Percentiles rank a stretch among this genome's conserved stretches.
phyloP scores from a whole-genome alignment of 2,797 vertebrate species.

The Gymnoscopelus braueri region DNA sequence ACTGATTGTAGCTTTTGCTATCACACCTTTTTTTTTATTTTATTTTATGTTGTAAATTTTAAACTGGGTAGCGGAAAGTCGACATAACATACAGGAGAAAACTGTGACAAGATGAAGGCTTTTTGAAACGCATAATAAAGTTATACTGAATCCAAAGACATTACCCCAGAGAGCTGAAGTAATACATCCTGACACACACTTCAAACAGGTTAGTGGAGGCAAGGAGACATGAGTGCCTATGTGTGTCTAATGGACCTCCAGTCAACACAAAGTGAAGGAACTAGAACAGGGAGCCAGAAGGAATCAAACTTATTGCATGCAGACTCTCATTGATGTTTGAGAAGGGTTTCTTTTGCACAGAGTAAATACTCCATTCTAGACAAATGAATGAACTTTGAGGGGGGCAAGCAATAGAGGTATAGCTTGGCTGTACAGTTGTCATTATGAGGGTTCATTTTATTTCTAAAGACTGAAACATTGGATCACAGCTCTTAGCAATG shows the following conservation, averaged over 20 bases:
- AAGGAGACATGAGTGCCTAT: background rate
- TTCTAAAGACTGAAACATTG: constrained; percentile 16
- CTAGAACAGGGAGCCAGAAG: constrained; percentile 21
- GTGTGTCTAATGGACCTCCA: constrained; percentile 20
- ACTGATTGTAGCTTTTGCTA: constrained; percentile 29
- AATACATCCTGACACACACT: background rate
- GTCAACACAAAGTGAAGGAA: background rate
- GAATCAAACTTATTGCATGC: constrained; percentile 6
- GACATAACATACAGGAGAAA: constrained; percentile 14
- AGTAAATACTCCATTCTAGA: constrained; percentile 55
- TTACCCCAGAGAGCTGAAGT: constrained; percentile 2
- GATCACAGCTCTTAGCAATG: constrained; percentile 8
- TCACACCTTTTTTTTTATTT: constrained; percentile 30
- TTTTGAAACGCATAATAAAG: constrained; percentile 28
- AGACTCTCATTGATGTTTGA: constrained; percentile 9
- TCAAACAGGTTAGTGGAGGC: constrained; percentile 8
- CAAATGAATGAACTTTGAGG: constrained; percentile 29
- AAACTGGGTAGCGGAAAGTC: background rate
- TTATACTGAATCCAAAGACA: constrained; percentile 56
- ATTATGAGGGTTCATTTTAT: constrained; percentile 34
- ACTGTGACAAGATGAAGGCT: constrained; percentile 22
- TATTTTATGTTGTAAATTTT: constrained; percentile 27
- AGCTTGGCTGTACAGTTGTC: constrained; percentile 40
- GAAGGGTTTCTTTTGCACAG: constrained; percentile 64
- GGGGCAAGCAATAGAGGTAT: background rate